phyloP scores from a whole-genome alignment of 1,140 invertebrate species.

The Anastatus disparis region DNA sequence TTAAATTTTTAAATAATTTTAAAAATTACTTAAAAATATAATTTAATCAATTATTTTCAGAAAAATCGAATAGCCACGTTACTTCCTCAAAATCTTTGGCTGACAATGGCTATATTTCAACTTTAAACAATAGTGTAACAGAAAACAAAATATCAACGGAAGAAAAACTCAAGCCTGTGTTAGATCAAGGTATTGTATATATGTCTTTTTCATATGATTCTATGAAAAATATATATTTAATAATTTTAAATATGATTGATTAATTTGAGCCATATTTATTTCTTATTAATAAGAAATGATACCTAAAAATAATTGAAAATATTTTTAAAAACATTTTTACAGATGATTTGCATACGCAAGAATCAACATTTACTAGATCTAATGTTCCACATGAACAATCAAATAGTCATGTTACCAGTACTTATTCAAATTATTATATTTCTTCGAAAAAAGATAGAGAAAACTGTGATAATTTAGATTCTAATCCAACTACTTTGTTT shows the following conservation, averaged over 20 bases:
- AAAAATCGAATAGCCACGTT: background rate
- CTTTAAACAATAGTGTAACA: background rate
- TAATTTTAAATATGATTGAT: background rate
- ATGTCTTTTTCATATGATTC: background rate
- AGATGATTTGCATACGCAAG: constrained; percentile 1
- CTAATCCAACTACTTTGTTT: background rate
- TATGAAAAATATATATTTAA: background rate
- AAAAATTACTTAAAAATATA: background rate
- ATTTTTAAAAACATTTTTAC: background rate
- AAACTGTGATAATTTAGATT: background rate
- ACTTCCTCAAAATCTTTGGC: background rate
- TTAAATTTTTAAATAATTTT: background rate
- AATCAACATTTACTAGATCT: background rate
- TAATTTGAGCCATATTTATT: too few species aligned
- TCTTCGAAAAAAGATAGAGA: background rate
- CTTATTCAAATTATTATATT: background rate
- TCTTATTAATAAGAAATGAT: background rate
- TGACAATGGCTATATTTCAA: constrained; percentile 2
- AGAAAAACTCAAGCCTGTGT: constrained; percentile 11
- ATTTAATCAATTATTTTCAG: background rate
- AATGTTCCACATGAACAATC: background rate
- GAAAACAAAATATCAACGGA: background rate
- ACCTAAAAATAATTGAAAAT: background rate
- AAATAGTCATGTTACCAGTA: background rate
- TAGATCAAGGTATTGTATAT: too few species aligned